Conservation (phyloP, 2,888 invertebrate species). For the Pterostichus madidus region DNA sequence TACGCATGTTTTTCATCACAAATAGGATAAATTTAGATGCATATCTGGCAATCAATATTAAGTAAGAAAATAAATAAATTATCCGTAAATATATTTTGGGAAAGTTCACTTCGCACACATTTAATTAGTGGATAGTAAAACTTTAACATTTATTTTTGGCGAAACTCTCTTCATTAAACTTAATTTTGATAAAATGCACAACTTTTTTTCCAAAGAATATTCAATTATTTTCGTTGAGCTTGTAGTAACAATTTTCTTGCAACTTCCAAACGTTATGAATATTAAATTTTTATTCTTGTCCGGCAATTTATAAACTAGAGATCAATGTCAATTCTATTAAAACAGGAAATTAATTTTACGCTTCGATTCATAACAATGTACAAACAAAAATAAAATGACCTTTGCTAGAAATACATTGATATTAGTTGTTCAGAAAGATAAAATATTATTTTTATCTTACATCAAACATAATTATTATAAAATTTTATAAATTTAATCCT, state of each 20-base stretch:
- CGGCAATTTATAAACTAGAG: slow-evolving; percentile 36
- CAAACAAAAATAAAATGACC: slow-evolving; percentile 30
- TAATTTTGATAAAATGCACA: too few species aligned
- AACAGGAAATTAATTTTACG: slow-evolving; percentile 50
- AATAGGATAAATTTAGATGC: too few species aligned
- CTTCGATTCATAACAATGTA: slow-evolving; percentile 35
- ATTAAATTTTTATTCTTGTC: slow-evolving; percentile 46
- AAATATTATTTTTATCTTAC: slow-evolving; percentile 13
- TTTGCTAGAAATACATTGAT: neutral
- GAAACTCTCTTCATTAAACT: too few species aligned
- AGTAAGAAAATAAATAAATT: too few species aligned
- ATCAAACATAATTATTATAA: neutral
- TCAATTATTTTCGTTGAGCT: neutral
- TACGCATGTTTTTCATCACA: neutral
- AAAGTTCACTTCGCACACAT: too few species aligned
- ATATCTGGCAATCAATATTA: too few species aligned
- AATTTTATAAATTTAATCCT: neutral
- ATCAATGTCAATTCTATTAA: slow-evolving; percentile 50
- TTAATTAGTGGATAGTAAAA: too few species aligned
- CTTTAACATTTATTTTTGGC: too few species aligned
- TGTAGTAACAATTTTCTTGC: slow-evolving; percentile 10
- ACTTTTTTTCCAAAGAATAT: too few species aligned
- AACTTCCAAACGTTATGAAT: slow-evolving; percentile 27
- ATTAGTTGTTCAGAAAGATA: slow-evolving; percentile 8
- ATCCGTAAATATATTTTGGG: too few species aligned